Evolutionary conservation across 2,113 vertebrate species (phyloP), one percentile per base, ranked within the genome.

Genomic region (Oenanthe melanoleuca): DNA sequence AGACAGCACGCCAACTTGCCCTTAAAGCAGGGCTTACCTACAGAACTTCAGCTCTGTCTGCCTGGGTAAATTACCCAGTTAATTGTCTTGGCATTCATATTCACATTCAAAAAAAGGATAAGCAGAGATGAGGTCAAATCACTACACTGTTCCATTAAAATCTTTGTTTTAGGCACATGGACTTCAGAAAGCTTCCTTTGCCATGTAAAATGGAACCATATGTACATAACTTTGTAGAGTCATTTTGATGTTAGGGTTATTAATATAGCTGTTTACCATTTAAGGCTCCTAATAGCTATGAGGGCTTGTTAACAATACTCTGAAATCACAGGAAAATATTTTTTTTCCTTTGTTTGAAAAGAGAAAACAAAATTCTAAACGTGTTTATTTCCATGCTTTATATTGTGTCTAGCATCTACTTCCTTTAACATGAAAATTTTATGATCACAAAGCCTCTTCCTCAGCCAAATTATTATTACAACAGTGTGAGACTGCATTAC

Each of bases 181-280:
- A 59, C 72, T 86, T 86, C 59, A 88, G 55, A 90, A 93, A 90
- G 71, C 10, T 59, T 50, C 33, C 77, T 97, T 60, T 72, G 55
- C 56, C 17, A 52, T 72, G n/a, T 64, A 91, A 93, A 96, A 84
- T 67, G 28, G 69, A 89, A 93, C 66, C 88, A 88, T 64, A 65
- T 79, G 88, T 70, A 81, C 47, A 53, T 45, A 88, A 78, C 64
- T 82, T 74, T 56, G 4, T 50, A 73, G 14, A 75, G 29, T 34
- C 38, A 71, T 88, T 94, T 84, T 89, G 72, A 89, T 81, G 66
- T 86, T 92, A 86, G n/a, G 14, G 94, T 92, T 93, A 90, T 83
- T 90, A 84, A 94, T 83, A 63, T 34, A 92, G 53, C 28, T 65
- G 33, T 87, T 96, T 93, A 80, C 69, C 38, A 67, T 82, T 93